Percentiles rank a stretch among this genome's conserved stretches.
Evolutionary conservation across 2,797 vertebrate species (phyloP).

Genomic region (Poliocrania exsul): DNA sequence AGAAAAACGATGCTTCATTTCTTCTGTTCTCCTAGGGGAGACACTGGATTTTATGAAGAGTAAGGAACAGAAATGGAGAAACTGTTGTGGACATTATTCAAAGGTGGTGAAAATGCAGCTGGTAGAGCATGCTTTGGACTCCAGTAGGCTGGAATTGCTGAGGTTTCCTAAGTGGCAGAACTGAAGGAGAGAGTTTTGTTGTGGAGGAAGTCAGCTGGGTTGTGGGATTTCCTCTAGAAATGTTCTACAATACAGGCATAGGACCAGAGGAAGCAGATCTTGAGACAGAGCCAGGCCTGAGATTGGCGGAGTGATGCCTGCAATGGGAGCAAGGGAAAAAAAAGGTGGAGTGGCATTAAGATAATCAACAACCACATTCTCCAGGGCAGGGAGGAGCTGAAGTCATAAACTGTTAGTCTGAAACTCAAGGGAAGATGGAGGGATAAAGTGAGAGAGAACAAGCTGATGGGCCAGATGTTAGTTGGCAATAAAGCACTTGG

Average conservation of each 20-base stretch:
- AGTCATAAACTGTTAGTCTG: conserved; percentile 21
- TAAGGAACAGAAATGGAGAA: neutral
- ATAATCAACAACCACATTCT: neutral
- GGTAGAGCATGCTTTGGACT: neutral
- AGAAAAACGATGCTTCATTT: neutral
- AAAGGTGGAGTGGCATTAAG: neutral
- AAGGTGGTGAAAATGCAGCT: neutral
- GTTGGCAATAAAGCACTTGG: neutral
- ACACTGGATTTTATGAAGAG: neutral
- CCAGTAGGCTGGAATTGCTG: neutral
- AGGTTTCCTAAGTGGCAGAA: neutral
- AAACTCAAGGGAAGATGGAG: conserved; percentile 33
- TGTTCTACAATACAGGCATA: neutral
- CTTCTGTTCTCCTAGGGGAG: neutral
- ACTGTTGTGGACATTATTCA: neutral
- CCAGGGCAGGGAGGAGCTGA: neutral
- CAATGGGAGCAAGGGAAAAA: neutral
- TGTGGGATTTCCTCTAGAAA: conserved; percentile 24
- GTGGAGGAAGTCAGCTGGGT: neutral
- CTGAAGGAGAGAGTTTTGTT: conserved; percentile 2
- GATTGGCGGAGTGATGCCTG: neutral
- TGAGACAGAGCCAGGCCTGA: neutral
- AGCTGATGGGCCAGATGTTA: neutral
- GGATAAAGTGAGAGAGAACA: conserved; percentile 31
- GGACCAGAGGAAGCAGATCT: conserved; percentile 44